phyloP scores from a whole-genome alignment of 2,797 vertebrate genomes.

The Microtus agrestis region DNA sequence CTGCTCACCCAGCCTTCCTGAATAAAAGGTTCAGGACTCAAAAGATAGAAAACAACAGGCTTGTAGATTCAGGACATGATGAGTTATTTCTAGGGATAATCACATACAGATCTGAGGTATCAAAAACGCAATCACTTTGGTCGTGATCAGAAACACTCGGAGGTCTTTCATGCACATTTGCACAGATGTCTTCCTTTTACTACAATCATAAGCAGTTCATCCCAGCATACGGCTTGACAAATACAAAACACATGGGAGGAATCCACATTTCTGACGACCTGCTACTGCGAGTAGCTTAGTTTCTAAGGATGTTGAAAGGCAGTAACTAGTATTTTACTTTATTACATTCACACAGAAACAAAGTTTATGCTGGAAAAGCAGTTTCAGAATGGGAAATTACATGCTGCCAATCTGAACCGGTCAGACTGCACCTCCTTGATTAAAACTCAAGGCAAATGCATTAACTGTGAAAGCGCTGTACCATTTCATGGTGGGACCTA shows the following conservation, averaged over 20 bases:
- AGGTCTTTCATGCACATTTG: background rate
- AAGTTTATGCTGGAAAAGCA: background rate
- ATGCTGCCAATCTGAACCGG: background rate
- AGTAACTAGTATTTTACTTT: background rate
- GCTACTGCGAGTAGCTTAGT: background rate
- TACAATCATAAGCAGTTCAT: accelerated
- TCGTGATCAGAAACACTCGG: background rate
- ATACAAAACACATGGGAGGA: background rate
- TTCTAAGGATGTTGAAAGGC: background rate
- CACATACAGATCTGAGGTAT: constrained; percentile 38
- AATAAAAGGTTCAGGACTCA: background rate
- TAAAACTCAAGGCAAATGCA: accelerated
- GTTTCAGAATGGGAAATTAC: background rate
- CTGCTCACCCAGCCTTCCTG: background rate
- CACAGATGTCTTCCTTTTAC: background rate
- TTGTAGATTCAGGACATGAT: background rate
- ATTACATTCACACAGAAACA: background rate
- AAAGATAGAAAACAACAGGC: constrained; percentile 18
- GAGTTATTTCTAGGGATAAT: constrained; percentile 33
- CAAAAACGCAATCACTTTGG: constrained; percentile 20
- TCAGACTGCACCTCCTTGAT: background rate
- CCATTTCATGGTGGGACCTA: accelerated
- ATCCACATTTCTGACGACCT: background rate
- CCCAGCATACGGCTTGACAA: background rate
- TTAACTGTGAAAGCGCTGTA: too few relatives aligned